Evolutionary conservation across 2,113 vertebrate species (phyloP).

Genomic region (Megaceryle torquata): DNA sequence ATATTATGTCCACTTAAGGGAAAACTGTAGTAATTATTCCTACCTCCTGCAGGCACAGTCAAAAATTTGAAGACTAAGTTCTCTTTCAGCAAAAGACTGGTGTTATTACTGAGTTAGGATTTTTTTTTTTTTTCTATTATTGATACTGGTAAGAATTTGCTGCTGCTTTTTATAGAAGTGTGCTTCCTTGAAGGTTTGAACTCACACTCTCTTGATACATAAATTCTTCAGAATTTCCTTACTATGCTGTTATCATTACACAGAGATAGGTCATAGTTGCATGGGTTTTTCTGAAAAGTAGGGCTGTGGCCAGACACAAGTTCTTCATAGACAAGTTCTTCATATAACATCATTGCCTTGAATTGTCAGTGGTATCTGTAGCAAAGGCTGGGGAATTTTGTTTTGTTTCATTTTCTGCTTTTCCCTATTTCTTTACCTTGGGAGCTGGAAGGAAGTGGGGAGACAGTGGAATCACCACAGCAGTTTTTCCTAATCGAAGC

Average conservation of each 20-base stretch:
- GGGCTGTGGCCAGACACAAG: neutral
- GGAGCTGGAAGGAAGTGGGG: neutral
- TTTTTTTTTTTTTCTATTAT: neutral
- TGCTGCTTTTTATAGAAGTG: neutral
- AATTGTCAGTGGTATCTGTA: neutral
- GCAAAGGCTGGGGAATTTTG: neutral
- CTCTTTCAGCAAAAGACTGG: neutral
- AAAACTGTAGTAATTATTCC: neutral
- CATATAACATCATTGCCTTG: neutral
- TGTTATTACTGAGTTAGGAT: neutral
- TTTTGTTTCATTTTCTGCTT: neutral
- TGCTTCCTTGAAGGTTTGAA: constrained; percentile 1
- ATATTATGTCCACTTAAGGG: neutral
- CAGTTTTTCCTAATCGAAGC: neutral
- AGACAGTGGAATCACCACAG: neutral
- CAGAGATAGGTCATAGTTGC: neutral
- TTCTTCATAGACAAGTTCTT: neutral
- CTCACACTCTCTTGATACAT: neutral
- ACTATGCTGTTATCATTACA: neutral
- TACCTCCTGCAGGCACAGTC: neutral
- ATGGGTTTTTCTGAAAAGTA: neutral
- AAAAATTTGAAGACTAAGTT: neutral
- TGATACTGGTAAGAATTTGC: neutral
- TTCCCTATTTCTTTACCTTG: neutral
- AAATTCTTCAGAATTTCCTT: constrained; percentile 11